Evolutionary conservation across 1,140 invertebrate genomes (phyloP), one percentile per base, ranked within the genome.

Genomic region (Ganaspis sp.): DNA sequence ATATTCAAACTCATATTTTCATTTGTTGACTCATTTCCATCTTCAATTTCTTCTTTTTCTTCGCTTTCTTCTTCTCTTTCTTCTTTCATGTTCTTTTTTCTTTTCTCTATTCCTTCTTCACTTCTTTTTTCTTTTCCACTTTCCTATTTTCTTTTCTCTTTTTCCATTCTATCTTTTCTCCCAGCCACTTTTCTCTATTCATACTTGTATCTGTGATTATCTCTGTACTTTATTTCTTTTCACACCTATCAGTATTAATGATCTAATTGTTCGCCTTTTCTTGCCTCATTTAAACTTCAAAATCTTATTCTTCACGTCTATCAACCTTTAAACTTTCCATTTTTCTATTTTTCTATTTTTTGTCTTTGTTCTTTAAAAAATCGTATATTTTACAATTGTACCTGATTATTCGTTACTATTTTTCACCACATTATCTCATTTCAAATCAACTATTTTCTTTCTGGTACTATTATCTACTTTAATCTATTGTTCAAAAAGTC

Each of bases 171-270:
- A n/a, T n/a, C n/a, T n/a, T n/a, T n/a, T n/a, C n/a, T n/a, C n/a
- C n/a, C n/a, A n/a, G n/a, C n/a, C n/a, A n/a, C n/a, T n/a, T n/a
- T n/a, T n/a, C n/a, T n/a, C n/a, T n/a, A n/a, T 54, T 58, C 37
- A 9, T 42, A 38, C 17, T 72, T 34, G 74, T 74, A 58, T 74
- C 19, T 78, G n/a, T 69, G 12, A 26, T 70, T 23, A 45, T 37
- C 74, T 26, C 53, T 72, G 11, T 11, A 71, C 64, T 38, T 29
- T 73, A n/a, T 45, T 76, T 21, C 29, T 78, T 69, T 75, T 54
- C 70, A 69, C 85, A 85, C 85, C 85, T 82, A 81, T 75, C 87
- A 88, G 87, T 88, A 88, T 88, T 88, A 87, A 42, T 38, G 72
- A 75, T 69, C 83, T 69, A 73, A 79, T 81, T 38, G 70, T 77